phyloP scores from a whole-genome alignment of 2,888 invertebrate genomes.

The Andrena fulva region DNA sequence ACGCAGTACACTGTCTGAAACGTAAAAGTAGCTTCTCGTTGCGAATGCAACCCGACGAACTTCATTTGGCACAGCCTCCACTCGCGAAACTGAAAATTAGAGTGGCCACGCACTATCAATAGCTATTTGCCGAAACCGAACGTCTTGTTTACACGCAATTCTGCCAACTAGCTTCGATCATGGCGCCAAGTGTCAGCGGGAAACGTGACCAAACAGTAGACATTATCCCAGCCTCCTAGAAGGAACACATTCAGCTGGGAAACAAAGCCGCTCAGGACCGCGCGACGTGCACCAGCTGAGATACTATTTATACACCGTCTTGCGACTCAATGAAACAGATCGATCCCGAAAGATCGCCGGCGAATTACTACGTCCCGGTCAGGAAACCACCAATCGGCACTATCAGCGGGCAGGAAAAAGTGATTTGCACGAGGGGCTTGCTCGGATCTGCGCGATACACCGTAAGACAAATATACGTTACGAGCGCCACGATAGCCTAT shows the following conservation, averaged over 20 bases:
- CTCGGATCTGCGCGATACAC: constrained; percentile 16
- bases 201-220: constrained; percentile 59
- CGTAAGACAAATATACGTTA: constrained; percentile 25
- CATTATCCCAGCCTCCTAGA: constrained; percentile 31
- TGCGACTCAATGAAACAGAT: neutral
- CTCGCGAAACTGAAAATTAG: constrained; percentile 40
- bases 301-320: constrained; percentile 18
- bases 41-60: constrained; percentile 22
- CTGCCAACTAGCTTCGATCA: constrained; percentile 54
- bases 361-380: too few species aligned
- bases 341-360: neutral
- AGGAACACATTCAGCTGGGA: constrained; percentile 24
- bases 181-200: constrained; percentile 51
- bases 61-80: constrained; percentile 42
- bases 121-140: constrained; percentile 52
- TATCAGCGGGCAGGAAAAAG: neutral
- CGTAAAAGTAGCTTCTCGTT: constrained; percentile 28
- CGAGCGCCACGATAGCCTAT: constrained; percentile 42
- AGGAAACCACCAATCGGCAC: neutral
- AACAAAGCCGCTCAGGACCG: constrained; percentile 32
- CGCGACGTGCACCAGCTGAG: neutral
- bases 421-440: neutral
- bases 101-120: constrained; percentile 33
- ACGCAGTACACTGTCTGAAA: neutral
- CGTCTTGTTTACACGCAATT: constrained; percentile 57